Evolutionary conservation across 1,140 invertebrate genomes (phyloP).

Genomic region (Dendroctonus ponderosae): DNA sequence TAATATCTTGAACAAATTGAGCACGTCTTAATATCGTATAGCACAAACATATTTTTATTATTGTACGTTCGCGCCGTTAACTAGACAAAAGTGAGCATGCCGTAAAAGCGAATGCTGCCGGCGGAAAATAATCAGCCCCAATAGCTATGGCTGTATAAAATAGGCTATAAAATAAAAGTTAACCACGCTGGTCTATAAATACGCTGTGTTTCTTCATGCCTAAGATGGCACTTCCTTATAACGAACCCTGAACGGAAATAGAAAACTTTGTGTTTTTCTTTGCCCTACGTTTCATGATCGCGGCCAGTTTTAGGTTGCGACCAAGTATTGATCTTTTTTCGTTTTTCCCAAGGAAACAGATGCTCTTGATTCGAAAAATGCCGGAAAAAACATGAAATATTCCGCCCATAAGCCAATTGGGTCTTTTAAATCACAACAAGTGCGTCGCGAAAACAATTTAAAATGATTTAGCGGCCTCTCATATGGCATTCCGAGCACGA

Average conservation of each 20-base stretch:
- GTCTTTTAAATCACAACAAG: not conserved
- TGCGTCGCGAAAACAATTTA: conserved; percentile 27
- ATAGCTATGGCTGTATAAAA: conserved; percentile 19
- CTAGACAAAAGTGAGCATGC: conserved; percentile 4
- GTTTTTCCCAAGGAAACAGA: too few species aligned
- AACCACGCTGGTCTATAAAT: conserved; percentile 22
- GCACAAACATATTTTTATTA: too few species aligned
- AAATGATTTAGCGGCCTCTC: conserved; percentile 42
- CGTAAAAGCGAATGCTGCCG: conserved; percentile 14
- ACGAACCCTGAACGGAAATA: conserved; percentile 8
- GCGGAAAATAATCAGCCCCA: conserved; percentile 21
- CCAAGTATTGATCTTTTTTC: too few species aligned
- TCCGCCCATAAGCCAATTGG: not conserved
- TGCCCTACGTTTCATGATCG: not conserved
- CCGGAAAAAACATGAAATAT: too few species aligned
- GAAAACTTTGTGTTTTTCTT: conserved; percentile 4
- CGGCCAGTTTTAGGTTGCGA: too few species aligned
- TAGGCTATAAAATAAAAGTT: conserved; percentile 27
- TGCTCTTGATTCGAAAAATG: too few species aligned
- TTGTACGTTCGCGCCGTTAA: not conserved
- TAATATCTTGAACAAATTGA: too few species aligned
- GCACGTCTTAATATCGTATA: too few species aligned
- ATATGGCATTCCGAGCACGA: conserved; percentile 40
- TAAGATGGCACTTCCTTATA: conserved; percentile 12
- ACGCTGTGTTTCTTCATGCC: conserved; percentile 12